Conservation (phyloP, 2,888 invertebrate genomes). For the Perdita meconis region DNA sequence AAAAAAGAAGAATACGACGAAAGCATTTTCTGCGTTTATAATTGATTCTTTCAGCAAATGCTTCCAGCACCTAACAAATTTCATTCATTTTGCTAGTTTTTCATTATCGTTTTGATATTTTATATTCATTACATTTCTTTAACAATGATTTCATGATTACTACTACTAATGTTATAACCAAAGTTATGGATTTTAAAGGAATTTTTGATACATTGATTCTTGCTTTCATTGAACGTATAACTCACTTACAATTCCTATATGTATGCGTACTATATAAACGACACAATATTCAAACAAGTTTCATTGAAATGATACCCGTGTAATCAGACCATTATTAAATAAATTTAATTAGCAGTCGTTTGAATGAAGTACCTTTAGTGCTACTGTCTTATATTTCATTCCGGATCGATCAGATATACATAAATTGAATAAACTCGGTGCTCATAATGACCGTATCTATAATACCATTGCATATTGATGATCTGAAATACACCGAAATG, state of each 20-base stretch:
- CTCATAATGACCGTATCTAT: conserved; percentile 8
- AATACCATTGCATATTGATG: background rate
- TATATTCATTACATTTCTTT: too few species aligned
- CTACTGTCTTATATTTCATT: conserved; percentile 14
- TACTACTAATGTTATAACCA: too few species aligned
- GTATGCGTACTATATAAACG: too few species aligned
- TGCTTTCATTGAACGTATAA: too few species aligned
- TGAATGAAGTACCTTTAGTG: background rate
- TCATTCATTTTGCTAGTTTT: too few species aligned
- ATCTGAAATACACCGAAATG: background rate
- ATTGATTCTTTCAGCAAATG: background rate
- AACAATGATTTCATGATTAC: too few species aligned
- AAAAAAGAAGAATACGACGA: background rate
- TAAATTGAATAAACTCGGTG: background rate
- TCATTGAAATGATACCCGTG: background rate
- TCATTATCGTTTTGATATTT: background rate
- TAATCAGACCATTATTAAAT: background rate
- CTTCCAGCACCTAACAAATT: too few species aligned
- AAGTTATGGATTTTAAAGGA: too few species aligned
- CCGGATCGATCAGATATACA: background rate
- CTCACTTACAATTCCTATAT: too few species aligned
- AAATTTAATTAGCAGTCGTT: conserved; percentile 29
- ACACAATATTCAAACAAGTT: background rate
- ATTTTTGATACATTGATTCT: too few species aligned
- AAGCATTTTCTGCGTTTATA: background rate